Conservation (phyloP, 2,888 invertebrate genomes). For the Camptogramma bilineatum region DNA sequence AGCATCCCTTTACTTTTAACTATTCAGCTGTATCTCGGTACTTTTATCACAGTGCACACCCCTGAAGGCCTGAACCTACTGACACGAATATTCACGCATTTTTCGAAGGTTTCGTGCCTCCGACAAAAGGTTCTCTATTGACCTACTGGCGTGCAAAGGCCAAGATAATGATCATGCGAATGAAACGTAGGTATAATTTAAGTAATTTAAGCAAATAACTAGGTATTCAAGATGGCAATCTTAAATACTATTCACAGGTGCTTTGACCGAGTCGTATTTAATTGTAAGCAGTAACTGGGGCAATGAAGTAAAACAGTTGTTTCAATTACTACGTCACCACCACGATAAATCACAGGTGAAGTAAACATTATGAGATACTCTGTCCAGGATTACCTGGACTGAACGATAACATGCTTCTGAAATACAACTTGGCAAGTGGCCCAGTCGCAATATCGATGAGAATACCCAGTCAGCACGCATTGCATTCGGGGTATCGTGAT, state of each 20-base stretch:
- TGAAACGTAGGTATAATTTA: conserved; percentile 17
- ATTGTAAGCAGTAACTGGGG: conserved; percentile 15
- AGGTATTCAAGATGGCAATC: conserved; percentile 5
- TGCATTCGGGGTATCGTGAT: conserved; percentile 40
- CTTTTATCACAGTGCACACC: background rate
- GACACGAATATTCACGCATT: conserved; percentile 35
- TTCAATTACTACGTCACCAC: conserved; percentile 26
- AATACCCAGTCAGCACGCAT: conserved; percentile 38
- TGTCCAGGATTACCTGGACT: conserved; percentile 21
- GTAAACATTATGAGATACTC: conserved; percentile 19
- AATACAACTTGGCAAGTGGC: conserved; percentile 45
- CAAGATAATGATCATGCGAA: conserved; percentile 45
- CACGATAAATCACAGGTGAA: conserved; percentile 8
- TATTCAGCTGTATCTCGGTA: background rate
- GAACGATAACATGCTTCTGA: conserved; percentile 37
- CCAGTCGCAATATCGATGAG: conserved; percentile 42
- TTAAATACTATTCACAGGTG: conserved; percentile 9
- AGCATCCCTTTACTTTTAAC: background rate
- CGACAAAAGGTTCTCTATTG: conserved; percentile 50
- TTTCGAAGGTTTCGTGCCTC: conserved; percentile 44
- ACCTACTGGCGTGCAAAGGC: conserved; percentile 47
- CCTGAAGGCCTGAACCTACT: conserved; percentile 28
- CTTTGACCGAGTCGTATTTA: conserved; percentile 12
- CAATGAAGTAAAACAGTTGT: conserved; percentile 24
- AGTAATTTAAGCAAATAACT: conserved; percentile 24